phyloP scores from a whole-genome alignment of 2,888 invertebrate species.

The Rhopalosiphum nymphaeae region DNA sequence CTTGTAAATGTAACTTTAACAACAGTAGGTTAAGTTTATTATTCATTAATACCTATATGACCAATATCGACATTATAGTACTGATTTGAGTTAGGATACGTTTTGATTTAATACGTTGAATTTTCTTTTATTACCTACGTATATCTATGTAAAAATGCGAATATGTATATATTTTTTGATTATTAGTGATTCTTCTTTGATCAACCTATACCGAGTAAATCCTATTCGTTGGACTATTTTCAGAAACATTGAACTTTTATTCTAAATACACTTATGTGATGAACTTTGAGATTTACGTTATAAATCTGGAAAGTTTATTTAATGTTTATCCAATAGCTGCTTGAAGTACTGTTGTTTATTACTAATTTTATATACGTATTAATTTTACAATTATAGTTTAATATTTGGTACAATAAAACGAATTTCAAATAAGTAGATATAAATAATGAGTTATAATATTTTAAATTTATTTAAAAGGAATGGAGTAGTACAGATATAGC shows the following conservation, averaged over 20 bases:
- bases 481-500: no score
- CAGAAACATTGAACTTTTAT: background rate
- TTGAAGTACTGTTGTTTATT: no score
- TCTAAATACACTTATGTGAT: background rate
- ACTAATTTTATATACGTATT: no score
- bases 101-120: background rate
- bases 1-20: background rate
- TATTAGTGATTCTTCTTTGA: background rate
- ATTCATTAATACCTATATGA: background rate
- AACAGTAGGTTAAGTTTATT: background rate
- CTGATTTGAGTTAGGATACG: background rate
- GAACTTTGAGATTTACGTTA: no score
- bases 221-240: background rate
- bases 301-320: no score
- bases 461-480: background rate
- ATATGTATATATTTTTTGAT: background rate
- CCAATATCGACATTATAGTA: background rate
- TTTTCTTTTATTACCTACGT: background rate
- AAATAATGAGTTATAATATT: background rate
- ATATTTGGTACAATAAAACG: no score
- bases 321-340: no score
- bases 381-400: no score
- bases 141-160: background rate
- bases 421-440: background rate
- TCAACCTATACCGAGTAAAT: background rate